phyloP scores from a whole-genome alignment of 2,797 vertebrate genomes.

The Gouania willdenowi region DNA sequence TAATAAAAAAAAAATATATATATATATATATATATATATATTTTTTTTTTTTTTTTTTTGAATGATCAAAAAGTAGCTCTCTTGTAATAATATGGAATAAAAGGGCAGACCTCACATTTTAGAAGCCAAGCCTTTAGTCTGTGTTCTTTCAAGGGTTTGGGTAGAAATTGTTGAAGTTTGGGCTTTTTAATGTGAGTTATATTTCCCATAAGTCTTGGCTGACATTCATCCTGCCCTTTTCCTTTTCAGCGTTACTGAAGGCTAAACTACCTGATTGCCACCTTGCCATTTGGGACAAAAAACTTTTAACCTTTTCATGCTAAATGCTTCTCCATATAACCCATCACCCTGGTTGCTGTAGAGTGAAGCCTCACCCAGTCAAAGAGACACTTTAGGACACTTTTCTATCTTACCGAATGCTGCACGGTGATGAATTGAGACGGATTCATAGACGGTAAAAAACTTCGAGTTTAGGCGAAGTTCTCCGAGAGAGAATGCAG shows the following conservation, averaged over 20 bases:
- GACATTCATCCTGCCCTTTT: conserved; percentile 70
- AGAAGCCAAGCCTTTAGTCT: too few relatives aligned
- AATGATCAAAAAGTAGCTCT: too few relatives aligned
- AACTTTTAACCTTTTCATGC: conserved; percentile 67
- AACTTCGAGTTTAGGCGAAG: conserved; percentile 31
- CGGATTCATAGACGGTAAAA: conserved; percentile 9
- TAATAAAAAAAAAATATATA: too few relatives aligned
- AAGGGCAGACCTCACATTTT: too few relatives aligned
- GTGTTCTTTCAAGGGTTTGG: conserved; percentile 2
- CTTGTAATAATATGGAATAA: too few relatives aligned
- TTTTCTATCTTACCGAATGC: conserved; percentile 26
- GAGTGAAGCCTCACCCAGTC: conserved; percentile 2
- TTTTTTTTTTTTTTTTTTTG: too few relatives aligned
- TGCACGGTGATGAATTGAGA: conserved; percentile 27
- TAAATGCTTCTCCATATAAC: conserved; percentile 55
- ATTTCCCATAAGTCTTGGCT: conserved; percentile 48
- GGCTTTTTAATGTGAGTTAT: conserved; percentile 47
- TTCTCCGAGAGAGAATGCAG: conserved; percentile 20
- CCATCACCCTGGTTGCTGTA: conserved; percentile 4
- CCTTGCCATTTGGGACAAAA: conserved; percentile 54
- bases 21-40: too few relatives aligned
- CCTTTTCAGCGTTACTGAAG: conserved; percentile 46
- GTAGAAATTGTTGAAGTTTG: conserved; percentile 13
- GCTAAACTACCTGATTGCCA: conserved; percentile 48
- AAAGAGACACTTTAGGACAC: conserved; percentile 28